Evolutionary conservation across 1,140 invertebrate genomes (phyloP), one percentile per base, ranked within the genome.

Genomic region (Ceratoteleas bidentatus): DNA sequence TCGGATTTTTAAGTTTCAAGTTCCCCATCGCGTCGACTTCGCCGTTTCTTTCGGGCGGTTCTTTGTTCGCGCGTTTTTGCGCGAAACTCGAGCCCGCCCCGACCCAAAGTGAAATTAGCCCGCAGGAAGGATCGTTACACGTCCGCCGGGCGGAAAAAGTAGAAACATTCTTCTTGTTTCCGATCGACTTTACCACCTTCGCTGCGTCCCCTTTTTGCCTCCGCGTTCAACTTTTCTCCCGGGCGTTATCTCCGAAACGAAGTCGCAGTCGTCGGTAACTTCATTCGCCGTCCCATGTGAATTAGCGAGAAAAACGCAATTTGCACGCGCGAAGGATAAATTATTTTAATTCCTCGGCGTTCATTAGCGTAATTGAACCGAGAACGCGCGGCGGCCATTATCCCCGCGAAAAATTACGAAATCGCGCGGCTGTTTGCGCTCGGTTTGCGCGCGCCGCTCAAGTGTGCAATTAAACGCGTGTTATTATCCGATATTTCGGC

Each of bases 111-210:
- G 85, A 87, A 85, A 87, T 87, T 86, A 83, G 84, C 83, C 81
- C 75, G 72, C 61, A 84, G 85, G 83, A 85, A 83, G 78, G 85
- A 85, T 84, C 81, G 69, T 81, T 81, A 81, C 82, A 68, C 15
- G 64, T 74, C 62, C 47, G 34, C 61, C 36, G 61, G 60, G 53
- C 34, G 73, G 73, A 50, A 81, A 79, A 75, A 81, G 64, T 53
- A 83, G 65, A 70, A 85, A 79, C 81, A 82, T 83, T 87, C 77
- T 84, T 83, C 79, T 85, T 85, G 84, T 87, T 88, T 87, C 81
- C 85, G 85, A 87, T 86, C 86, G 86, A 88, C 86, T 88, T 86
- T 84, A 73, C 79, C 81, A 78, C 72, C 77, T 83, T 69, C 69
- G 49, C 72, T 75, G 61, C 61, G 53, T 72, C 73, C 13, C 36